Conservation (phyloP, 2,888 invertebrate genomes). For the Oscheius onirici region DNA sequence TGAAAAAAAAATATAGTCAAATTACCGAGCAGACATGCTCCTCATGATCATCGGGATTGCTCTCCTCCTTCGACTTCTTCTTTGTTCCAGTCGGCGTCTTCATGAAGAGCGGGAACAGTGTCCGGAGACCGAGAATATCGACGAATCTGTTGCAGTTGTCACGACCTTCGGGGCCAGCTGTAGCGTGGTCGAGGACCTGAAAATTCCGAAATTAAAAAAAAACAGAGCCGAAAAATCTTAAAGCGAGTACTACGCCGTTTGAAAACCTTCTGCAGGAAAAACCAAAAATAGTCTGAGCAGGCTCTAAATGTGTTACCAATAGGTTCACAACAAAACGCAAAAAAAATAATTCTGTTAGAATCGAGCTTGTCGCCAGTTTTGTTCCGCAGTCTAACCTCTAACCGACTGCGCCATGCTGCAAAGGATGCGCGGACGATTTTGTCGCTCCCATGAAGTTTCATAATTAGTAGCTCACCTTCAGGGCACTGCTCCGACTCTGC, state of each 20-base stretch:
- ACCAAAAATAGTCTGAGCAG: too few relatives aligned
- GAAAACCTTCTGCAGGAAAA: too few relatives aligned
- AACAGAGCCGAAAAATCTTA: too few relatives aligned
- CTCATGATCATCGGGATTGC: constrained; percentile 73
- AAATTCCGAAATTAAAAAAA: not conserved
- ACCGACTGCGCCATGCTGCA: too few relatives aligned
- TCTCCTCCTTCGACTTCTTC: constrained; percentile 75
- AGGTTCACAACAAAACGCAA: too few relatives aligned
- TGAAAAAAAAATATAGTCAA: constrained; percentile 15
- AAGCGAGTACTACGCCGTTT: too few relatives aligned
- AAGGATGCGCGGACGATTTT: too few relatives aligned
- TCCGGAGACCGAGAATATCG: constrained; percentile 90
- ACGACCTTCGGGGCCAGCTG: constrained; percentile 89
- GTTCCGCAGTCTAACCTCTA: too few relatives aligned
- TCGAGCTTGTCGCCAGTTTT: too few relatives aligned
- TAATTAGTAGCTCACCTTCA: constrained; percentile 80
- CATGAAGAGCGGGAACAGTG: constrained; percentile 98
- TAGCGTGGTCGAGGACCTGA: constrained; percentile 85
- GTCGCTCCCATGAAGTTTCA: too few relatives aligned
- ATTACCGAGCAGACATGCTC: constrained; percentile 84
- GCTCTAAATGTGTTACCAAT: too few relatives aligned
- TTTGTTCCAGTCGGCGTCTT: constrained; percentile 88
- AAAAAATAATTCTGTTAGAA: too few relatives aligned
- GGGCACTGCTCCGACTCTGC: constrained; percentile 90
- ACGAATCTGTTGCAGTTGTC: constrained; percentile 95